Percentiles rank a stretch among this genome's conserved stretches.
Conservation (phyloP, 2,888 invertebrate species). For the Synanthedon tipuliformis region DNA sequence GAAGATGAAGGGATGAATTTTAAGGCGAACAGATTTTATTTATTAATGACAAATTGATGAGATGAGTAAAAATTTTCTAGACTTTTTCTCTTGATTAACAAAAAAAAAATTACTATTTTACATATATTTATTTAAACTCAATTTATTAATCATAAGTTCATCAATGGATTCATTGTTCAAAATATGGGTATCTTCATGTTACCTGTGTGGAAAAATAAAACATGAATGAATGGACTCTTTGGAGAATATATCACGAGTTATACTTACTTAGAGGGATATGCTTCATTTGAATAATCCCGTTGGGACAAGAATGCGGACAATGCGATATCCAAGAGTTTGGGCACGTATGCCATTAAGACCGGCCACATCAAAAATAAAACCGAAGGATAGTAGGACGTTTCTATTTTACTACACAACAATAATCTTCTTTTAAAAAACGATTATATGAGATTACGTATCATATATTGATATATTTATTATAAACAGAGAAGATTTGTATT, state of each 20-base stretch:
- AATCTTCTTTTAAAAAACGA: no score
- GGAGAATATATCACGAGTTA: neutral
- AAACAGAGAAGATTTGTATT: no score
- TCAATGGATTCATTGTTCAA: no score
- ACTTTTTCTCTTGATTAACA: no score
- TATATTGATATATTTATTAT: no score
- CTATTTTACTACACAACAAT: neutral
- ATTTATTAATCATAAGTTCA: no score
- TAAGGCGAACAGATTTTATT: neutral
- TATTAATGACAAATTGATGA: neutral
- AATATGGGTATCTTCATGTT: no score
- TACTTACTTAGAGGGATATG: conserved; percentile 6
- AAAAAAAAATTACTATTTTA: no score
- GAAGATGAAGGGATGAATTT: conserved; percentile 4
- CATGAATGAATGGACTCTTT: neutral
- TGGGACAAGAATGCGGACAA: conserved; percentile 27
- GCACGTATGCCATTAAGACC: conserved; percentile 28
- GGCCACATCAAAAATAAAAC: conserved; percentile 10
- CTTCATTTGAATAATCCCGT: conserved; percentile 37
- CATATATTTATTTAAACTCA: no score
- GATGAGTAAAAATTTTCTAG: no score
- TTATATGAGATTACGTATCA: no score
- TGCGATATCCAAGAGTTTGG: conserved; percentile 20
- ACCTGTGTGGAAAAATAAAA: no score
- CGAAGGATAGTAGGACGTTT: conserved; percentile 6